Percentiles rank a stretch among this genome's conserved stretches.
Evolutionary conservation across 2,113 vertebrate species (phyloP).

Genomic region (Australoheros scitulus): DNA sequence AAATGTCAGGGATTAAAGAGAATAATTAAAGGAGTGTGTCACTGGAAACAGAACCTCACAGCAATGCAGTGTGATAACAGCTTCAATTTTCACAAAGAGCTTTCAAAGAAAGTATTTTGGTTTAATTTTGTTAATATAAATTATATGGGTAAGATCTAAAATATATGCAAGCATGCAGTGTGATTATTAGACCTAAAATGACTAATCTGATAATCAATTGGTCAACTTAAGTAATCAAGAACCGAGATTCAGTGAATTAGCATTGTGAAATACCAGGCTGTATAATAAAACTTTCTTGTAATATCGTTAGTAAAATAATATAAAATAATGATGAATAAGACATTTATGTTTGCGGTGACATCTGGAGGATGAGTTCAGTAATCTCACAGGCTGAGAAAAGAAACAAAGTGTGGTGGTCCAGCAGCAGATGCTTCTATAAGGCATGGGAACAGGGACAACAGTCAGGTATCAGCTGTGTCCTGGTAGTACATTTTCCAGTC

Average conservation of each 20-base stretch:
- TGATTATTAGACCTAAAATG: background rate
- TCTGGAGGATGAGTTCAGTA: background rate
- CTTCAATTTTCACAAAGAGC: no score
- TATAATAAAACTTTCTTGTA: no score
- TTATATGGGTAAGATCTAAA: background rate
- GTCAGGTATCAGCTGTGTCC: no score
- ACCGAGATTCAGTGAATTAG: background rate
- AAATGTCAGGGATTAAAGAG: constrained; percentile 13
- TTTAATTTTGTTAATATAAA: background rate
- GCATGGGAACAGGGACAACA: no score
- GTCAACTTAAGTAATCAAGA: background rate
- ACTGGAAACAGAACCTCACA: background rate
- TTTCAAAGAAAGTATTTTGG: background rate
- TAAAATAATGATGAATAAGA: background rate
- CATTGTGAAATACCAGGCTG: no score
- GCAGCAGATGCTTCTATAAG: no score
- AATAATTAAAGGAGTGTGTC: constrained; percentile 24
- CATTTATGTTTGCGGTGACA: background rate
- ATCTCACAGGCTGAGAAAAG: background rate
- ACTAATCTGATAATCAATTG: no score
- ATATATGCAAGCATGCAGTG: background rate
- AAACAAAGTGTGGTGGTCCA: background rate
- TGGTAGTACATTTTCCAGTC: background rate
- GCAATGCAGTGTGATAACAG: background rate
- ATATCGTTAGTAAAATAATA: background rate